Evolutionary conservation across 2,888 invertebrate genomes (phyloP).

Genomic region (Caenorhabditis japonica): DNA sequence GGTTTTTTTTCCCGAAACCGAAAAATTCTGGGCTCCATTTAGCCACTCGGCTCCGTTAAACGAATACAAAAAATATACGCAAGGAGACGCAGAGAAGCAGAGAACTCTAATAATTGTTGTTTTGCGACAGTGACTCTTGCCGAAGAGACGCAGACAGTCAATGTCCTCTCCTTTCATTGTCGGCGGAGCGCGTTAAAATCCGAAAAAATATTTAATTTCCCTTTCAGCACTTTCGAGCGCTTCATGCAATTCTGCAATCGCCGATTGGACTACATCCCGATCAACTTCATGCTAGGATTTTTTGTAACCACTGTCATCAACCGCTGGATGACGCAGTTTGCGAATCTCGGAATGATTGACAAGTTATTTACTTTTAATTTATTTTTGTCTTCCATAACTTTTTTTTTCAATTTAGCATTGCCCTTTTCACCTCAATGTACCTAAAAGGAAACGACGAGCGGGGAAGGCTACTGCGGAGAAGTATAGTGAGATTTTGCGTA

Average conservation of each 20-base stretch:
- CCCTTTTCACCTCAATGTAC: constrained; percentile 62
- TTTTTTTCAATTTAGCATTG: too few species aligned
- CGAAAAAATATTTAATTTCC: not conserved
- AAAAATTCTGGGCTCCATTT: too few species aligned
- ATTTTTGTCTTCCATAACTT: not conserved
- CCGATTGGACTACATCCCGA: constrained; percentile 62
- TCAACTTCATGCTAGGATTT: constrained; percentile 69
- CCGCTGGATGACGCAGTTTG: constrained; percentile 59
- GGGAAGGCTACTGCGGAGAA: constrained; percentile 62
- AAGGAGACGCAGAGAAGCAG: too few species aligned
- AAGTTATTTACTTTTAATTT: constrained; percentile 35
- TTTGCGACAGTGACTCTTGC: too few species aligned
- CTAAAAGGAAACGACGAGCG: constrained; percentile 65
- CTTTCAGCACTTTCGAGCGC: constrained; percentile 61
- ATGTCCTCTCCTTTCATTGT: too few species aligned
- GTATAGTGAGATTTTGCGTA: constrained; percentile 64
- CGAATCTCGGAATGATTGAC: constrained; percentile 63
- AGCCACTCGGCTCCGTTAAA: too few species aligned
- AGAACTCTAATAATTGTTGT: too few species aligned
- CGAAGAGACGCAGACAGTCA: too few species aligned
- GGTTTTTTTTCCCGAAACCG: too few species aligned
- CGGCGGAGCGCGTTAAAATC: constrained; percentile 2
- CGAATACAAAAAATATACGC: too few species aligned
- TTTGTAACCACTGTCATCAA: constrained; percentile 69
- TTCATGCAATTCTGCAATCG: constrained; percentile 61